Evolutionary conservation across 2,888 invertebrate genomes (phyloP).

Genomic region (Exephanes ischioxanthus): DNA sequence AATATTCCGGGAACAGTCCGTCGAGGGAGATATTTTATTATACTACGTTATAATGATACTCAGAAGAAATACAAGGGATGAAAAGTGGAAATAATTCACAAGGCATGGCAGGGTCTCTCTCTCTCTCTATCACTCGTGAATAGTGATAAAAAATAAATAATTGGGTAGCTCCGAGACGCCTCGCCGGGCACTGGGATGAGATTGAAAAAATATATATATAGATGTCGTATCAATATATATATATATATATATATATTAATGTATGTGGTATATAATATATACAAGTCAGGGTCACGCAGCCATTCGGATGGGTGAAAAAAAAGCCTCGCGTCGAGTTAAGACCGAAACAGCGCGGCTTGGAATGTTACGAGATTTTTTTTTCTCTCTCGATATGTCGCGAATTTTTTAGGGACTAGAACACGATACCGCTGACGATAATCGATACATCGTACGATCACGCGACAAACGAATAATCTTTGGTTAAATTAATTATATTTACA

Average conservation of each 20-base stretch:
- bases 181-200: slow-evolving; percentile 67
- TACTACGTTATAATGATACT: slow-evolving; percentile 9
- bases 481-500: slow-evolving; percentile 10
- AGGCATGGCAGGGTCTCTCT: slow-evolving; percentile 49
- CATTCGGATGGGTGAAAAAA: slow-evolving; percentile 16
- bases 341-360: slow-evolving; percentile 11
- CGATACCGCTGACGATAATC: not conserved
- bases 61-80: slow-evolving; percentile 2
- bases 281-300: slow-evolving; percentile 40
- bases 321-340: slow-evolving; percentile 43
- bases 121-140: slow-evolving; percentile 32
- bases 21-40: slow-evolving; percentile 12
- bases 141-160: slow-evolving; percentile 66
- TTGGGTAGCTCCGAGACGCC: slow-evolving; percentile 62
- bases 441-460: not conserved
- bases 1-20: slow-evolving; percentile 28
- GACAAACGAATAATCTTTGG: slow-evolving; percentile 8
- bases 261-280: slow-evolving; percentile 52
- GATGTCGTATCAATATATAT: slow-evolving; percentile 64
- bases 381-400: slow-evolving; percentile 18
- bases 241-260: slow-evolving; percentile 48
- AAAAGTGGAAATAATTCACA: slow-evolving; percentile 41
- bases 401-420: slow-evolving; percentile 28
- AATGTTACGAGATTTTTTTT: slow-evolving; percentile 46
- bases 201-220: slow-evolving; percentile 78